Evolutionary conservation across 2,888 invertebrate species (phyloP).

Genomic region (Hypomecis atomaria): DNA sequence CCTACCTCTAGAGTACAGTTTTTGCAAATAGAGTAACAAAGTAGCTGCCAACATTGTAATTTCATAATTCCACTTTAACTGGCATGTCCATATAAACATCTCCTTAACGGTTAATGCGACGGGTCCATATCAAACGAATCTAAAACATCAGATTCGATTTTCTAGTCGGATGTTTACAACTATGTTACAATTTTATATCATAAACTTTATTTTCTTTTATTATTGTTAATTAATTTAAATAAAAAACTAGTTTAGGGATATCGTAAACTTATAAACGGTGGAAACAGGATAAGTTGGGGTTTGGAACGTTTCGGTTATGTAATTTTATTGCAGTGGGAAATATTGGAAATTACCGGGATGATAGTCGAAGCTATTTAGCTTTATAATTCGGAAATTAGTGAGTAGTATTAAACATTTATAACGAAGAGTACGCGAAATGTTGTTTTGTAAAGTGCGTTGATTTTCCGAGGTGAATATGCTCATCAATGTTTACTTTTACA

Average conservation of each 20-base stretch:
- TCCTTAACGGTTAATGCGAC: conserved; percentile 43
- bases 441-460: too few relatives aligned
- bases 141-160: conserved; percentile 75
- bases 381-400: not conserved
- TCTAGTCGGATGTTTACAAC: conserved; percentile 78
- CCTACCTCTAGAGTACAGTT: too few relatives aligned
- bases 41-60: too few relatives aligned
- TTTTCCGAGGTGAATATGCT: too few relatives aligned
- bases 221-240: conserved; percentile 68
- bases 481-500: too few relatives aligned
- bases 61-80: not conserved
- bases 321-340: conserved; percentile 19
- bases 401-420: too few relatives aligned
- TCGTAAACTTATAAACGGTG: conserved; percentile 50
- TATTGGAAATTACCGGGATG: conserved; percentile 3
- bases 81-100: conserved; percentile 53
- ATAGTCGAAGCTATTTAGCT: not conserved
- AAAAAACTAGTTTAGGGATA: conserved; percentile 53
- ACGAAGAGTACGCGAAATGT: too few relatives aligned
- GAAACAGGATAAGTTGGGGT: conserved; percentile 41
- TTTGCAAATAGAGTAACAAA: too few relatives aligned
- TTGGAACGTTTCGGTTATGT: conserved; percentile 30
- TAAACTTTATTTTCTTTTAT: conserved; percentile 76
- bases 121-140: conserved; percentile 65
- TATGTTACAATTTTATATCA: conserved; percentile 78